Evolutionary conservation across 1,140 invertebrate species (phyloP).

Genomic region (Bombus superbus): DNA sequence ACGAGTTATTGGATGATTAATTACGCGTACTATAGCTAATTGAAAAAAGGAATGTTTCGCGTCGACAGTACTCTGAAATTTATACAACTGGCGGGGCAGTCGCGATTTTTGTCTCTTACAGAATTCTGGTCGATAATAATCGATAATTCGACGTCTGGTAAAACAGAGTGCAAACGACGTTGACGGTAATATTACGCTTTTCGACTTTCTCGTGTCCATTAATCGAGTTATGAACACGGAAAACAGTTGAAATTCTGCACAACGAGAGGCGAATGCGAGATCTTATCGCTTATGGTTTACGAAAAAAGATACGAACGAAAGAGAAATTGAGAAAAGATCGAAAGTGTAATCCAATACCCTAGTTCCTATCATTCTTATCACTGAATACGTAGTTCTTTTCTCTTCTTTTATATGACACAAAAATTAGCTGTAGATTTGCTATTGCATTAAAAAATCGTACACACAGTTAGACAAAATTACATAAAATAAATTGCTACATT

Average conservation of each 20-base stretch:
- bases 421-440: too few relatives aligned
- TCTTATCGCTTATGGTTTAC: background rate
- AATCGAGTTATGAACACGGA: constrained; percentile 9
- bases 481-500: too few relatives aligned
- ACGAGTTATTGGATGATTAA: constrained; percentile 19
- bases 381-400: background rate
- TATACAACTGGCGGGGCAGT: background rate
- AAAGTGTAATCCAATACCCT: background rate
- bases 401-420: background rate
- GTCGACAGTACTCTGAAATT: background rate
- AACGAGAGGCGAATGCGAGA: constrained; percentile 2
- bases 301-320: background rate
- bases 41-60: background rate
- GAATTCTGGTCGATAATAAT: background rate
- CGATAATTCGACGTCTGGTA: background rate
- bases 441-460: too few relatives aligned
- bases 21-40: constrained; percentile 14
- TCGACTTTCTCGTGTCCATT: background rate
- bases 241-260: background rate
- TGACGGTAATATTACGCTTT: constrained; percentile 5
- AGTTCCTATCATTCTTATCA: background rate
- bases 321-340: background rate
- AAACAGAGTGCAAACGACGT: background rate
- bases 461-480: too few relatives aligned
- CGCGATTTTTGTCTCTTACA: background rate